Percentiles rank a stretch among this genome's conserved stretches.
Conservation (phyloP, 2,113 vertebrate genomes). For the Pelecanoides urinatrix region DNA sequence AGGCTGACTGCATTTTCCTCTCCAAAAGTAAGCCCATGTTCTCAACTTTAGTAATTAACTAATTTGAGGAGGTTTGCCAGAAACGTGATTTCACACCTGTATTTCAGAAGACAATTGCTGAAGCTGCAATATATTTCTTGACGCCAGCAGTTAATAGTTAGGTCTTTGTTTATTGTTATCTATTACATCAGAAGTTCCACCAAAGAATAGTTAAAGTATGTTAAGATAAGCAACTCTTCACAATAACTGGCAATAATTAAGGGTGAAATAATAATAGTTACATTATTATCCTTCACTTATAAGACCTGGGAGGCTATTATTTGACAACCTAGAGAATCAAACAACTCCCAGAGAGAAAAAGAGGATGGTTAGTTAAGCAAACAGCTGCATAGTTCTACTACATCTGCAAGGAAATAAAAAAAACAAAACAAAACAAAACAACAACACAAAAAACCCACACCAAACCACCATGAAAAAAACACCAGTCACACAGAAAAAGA, state of each 20-base stretch:
- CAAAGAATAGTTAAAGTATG: not conserved
- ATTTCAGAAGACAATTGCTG: not conserved
- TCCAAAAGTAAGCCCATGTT: not conserved
- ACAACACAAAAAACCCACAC: no score
- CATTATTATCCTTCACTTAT: not conserved
- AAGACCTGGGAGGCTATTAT: not conserved
- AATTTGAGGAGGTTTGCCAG: not conserved
- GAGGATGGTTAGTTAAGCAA: not conserved
- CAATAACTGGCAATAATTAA: not conserved
- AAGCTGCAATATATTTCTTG: not conserved
- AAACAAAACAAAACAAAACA: no score
- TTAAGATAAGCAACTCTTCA: not conserved
- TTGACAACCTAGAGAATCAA: not conserved
- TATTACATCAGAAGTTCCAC: not conserved
- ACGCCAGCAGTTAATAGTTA: not conserved
- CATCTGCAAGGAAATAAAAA: not conserved
- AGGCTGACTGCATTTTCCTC: not conserved
- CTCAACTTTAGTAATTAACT: not conserved
- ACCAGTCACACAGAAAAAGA: not conserved
- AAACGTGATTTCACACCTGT: not conserved
- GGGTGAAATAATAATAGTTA: not conserved
- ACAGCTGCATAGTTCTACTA: not conserved
- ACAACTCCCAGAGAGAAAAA: not conserved
- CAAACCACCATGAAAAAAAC: no score
- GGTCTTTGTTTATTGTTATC: not conserved